Evolutionary conservation across 2,797 vertebrate genomes (phyloP).

Genomic region (Muraenolepis orangiensis): DNA sequence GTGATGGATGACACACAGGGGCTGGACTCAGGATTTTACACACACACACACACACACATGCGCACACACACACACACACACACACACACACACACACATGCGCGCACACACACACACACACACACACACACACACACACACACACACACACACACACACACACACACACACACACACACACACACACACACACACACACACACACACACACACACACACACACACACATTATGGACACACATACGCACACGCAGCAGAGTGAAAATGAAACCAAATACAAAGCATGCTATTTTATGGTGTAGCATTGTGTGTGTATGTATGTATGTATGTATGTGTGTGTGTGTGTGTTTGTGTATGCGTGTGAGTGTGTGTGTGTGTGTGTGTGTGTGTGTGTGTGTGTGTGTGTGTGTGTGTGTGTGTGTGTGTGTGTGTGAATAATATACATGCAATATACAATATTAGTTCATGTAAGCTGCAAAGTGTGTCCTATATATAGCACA

Average conservation of each 20-base stretch:
- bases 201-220: no score
- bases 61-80: not conserved
- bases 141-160: no score
- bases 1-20: constrained; percentile 51
- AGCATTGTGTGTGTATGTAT: not conserved
- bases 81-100: not conserved
- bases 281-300: not conserved
- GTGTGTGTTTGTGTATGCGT: no score
- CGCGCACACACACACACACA: not conserved
- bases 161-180: no score
- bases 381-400: not conserved
- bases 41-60: constrained; percentile 41
- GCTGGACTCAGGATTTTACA: not conserved
- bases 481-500: not conserved
- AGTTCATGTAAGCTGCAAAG: not conserved
- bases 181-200: no score
- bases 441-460: not conserved
- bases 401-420: not conserved
- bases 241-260: not conserved
- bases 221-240: no score
- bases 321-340: not conserved
- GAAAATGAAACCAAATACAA: not conserved
- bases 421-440: not conserved
- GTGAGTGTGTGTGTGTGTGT: no score
- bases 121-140: no score